A percentile compares a stretch with the other conserved stretches of the same genome.
Conservation (phyloP, 2,797 vertebrate species). For the Mionectes olivaceus region DNA sequence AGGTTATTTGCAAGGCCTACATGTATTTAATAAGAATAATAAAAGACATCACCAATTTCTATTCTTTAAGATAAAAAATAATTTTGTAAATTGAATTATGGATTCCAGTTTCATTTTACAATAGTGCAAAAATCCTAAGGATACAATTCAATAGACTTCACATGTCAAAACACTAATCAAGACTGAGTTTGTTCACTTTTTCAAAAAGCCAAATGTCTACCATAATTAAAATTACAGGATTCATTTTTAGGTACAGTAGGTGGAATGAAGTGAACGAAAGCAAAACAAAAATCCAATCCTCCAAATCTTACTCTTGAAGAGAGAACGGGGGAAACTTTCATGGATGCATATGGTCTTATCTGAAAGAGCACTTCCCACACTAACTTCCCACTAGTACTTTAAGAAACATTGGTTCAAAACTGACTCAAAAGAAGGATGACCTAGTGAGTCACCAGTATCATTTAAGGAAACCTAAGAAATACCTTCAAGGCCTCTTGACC, state of each 20-base stretch:
- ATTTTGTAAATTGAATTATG: background rate
- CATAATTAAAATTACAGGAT: constrained; percentile 2
- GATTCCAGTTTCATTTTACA: background rate
- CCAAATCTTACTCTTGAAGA: constrained; percentile 20
- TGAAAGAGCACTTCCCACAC: constrained; percentile 65
- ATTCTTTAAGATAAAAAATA: background rate
- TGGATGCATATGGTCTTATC: constrained; percentile 43
- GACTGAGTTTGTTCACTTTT: background rate
- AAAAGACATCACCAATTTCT: background rate
- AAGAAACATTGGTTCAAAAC: constrained; percentile 23
- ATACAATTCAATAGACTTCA: background rate
- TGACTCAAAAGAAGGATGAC: constrained; percentile 52
- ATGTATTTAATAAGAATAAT: background rate
- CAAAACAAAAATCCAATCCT: constrained; percentile 43
- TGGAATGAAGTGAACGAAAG: constrained; percentile 13
- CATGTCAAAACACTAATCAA: background rate
- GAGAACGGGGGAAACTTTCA: constrained; percentile 43
- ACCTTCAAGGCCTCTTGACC: background rate
- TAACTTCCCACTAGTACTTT: constrained; percentile 34
- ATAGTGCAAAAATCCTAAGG: background rate
- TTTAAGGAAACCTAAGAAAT: constrained; percentile 27
- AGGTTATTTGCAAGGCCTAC: rapidly evolving
- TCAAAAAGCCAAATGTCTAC: background rate
- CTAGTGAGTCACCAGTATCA: constrained; percentile 32
- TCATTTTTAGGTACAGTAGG: constrained; percentile 50